A percentile compares a stretch with the other conserved stretches of the same genome.
phyloP scores from a whole-genome alignment of 2,888 invertebrate genomes.

The Dasypogon diadema region DNA sequence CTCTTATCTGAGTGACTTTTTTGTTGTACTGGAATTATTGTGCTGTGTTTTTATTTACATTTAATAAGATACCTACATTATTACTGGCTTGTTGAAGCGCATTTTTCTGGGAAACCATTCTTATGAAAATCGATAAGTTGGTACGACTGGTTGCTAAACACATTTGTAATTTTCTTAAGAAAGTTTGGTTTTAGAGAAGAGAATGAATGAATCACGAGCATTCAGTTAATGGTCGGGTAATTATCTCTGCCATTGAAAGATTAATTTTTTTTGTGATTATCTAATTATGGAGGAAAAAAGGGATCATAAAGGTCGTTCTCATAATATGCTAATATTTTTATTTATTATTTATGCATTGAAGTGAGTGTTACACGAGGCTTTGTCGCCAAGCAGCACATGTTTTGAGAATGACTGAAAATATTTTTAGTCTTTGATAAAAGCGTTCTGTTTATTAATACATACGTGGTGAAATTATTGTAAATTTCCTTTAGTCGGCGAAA shows the following conservation, averaged over 20 bases:
- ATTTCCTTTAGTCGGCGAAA: neutral
- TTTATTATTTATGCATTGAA: neutral
- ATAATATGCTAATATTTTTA: neutral
- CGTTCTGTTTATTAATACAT: neutral
- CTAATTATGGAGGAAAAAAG: neutral
- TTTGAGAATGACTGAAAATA: neutral
- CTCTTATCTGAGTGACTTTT: neutral
- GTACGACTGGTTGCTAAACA: neutral
- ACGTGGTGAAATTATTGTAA: neutral
- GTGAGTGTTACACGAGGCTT: slow-evolving; percentile 18
- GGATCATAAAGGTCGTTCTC: neutral
- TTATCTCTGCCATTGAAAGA: neutral
- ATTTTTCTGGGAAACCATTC: neutral
- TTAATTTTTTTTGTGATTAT: neutral
- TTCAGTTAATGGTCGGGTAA: neutral
- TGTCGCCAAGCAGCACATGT: slow-evolving; percentile 21
- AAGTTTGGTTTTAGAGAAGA: neutral
- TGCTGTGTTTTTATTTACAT: neutral
- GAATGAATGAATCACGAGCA: neutral
- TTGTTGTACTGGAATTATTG: neutral
- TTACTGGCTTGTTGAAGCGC: neutral
- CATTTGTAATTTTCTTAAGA: neutral
- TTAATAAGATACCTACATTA: neutral
- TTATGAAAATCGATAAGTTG: neutral
- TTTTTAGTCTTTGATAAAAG: neutral